Conservation (phyloP, 2,797 vertebrate species). For the Myoxocephalus aenaeus region DNA sequence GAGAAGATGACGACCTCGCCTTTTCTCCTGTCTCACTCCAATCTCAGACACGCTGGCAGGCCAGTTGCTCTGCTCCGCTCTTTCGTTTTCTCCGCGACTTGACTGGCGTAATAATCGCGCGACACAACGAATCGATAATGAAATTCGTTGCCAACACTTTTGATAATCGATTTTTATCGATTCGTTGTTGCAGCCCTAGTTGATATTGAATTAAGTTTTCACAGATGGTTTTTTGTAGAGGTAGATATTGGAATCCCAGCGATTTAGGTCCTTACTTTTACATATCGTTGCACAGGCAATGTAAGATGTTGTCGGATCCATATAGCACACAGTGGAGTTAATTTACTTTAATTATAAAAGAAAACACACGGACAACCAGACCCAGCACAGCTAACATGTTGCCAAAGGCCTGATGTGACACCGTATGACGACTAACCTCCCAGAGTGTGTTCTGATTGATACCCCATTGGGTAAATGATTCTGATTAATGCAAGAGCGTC, state of each 20-base stretch:
- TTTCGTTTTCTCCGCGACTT: no score
- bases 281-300: constrained; percentile 15
- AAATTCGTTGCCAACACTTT: no score
- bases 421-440: background rate
- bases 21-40: no score
- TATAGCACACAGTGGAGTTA: constrained; percentile 18
- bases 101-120: no score
- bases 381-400: background rate
- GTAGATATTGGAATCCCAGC: constrained; percentile 3
- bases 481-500: background rate
- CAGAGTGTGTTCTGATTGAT: background rate
- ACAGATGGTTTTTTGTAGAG: constrained; percentile 14
- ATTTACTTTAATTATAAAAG: constrained; percentile 23
- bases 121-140: no score
- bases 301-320: constrained; percentile 15
- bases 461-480: background rate
- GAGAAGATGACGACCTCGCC: no score
- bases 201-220: constrained; percentile 17
- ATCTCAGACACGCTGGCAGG: no score
- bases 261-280: constrained; percentile 16
- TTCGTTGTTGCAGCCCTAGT: no score
- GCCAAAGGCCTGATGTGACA: background rate
- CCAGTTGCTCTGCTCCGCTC: no score
- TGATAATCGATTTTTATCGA: no score
- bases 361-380: background rate